Evolutionary conservation across 2,797 vertebrate species (phyloP).

Genomic region (Dallia pectoralis): DNA sequence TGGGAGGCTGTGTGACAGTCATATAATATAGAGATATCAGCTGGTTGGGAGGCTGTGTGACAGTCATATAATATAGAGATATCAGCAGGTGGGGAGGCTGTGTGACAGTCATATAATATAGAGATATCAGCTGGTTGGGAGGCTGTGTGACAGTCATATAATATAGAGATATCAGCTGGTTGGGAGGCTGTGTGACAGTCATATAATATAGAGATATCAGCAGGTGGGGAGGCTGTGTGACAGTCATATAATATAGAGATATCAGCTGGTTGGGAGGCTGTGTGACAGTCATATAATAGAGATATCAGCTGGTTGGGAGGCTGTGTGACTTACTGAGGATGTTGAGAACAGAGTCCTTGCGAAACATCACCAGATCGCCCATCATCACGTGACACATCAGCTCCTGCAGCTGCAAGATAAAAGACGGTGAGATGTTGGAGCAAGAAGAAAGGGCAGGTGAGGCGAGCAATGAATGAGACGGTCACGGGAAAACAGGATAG

Average conservation of each 20-base stretch:
- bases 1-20: slow-evolving; percentile 39
- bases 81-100: background rate
- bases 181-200: slow-evolving; percentile 39
- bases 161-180: background rate
- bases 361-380: slow-evolving; percentile 96
- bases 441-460: no score
- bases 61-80: no score
- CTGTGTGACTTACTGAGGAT: slow-evolving; percentile 85
- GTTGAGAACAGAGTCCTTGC: slow-evolving; percentile 94
- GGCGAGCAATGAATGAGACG: no score
- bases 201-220: no score
- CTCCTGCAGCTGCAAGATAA: slow-evolving; percentile 84
- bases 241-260: background rate
- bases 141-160: no score
- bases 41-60: no score
- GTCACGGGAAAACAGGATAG: background rate
- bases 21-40: no score
- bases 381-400: slow-evolving; percentile 98
- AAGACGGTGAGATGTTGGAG: background rate
- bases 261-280: no score
- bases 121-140: no score
- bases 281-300: no score
- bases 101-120: slow-evolving; percentile 36
- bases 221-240: no score
- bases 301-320: background rate